These are phyloP conservation scores for Thyatira batis DNA, from an alignment of 2,888 invertebrate species.

Conservation along the genomic window DNA sequence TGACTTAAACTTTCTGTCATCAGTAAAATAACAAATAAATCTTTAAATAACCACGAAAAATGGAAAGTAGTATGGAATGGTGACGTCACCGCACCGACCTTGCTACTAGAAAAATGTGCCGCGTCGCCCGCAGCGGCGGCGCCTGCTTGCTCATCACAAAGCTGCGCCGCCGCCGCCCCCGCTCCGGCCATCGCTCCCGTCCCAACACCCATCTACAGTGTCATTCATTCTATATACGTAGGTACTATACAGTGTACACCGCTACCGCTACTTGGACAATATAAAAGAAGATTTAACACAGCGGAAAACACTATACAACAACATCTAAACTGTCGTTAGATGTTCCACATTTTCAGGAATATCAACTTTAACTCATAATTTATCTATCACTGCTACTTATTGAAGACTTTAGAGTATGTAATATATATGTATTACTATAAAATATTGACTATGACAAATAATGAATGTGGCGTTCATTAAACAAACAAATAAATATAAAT, in stretches of 20 bases:
- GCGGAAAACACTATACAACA: no score
- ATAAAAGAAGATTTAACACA: no score
- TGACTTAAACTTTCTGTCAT: neutral
- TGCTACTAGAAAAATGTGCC: constrained; percentile 83
- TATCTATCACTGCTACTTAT: no score
- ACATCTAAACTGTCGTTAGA: no score
- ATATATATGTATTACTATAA: no score
- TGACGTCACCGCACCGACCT: constrained; percentile 79
- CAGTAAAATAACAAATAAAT: neutral
- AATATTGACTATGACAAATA: no score
- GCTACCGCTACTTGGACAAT: neutral
- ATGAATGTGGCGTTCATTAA: neutral
- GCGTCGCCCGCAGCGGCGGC: constrained; percentile 65
- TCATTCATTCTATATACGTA: constrained; percentile 8
- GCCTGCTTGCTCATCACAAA: constrained; percentile 72
- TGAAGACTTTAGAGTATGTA: no score
- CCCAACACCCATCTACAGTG: constrained; percentile 31
- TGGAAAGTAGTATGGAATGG: constrained; percentile 66
- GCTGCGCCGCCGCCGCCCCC: constrained; percentile 32
- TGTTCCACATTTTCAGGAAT: no score
- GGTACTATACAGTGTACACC: no score
- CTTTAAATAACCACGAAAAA: constrained; percentile 41
- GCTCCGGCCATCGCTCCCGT: constrained; percentile 47
- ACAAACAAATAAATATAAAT: neutral
- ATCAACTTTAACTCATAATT: no score